phyloP scores from a whole-genome alignment of 2,113 vertebrate genomes.

The Pandion haliaetus region DNA sequence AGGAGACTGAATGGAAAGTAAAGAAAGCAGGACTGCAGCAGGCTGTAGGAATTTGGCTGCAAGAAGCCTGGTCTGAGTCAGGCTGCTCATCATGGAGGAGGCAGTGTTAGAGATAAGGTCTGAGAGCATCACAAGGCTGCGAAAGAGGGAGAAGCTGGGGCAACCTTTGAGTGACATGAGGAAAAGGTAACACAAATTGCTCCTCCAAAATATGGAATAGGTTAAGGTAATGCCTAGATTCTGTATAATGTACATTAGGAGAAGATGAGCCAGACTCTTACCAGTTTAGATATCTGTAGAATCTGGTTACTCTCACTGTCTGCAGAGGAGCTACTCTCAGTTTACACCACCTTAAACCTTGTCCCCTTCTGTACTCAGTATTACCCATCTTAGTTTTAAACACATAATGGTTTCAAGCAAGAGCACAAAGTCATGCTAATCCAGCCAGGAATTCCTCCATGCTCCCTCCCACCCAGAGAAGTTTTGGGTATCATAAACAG shows the following conservation, averaged over 20 bases:
- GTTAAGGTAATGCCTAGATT: neutral
- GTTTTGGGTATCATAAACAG: neutral
- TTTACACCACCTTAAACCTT: neutral
- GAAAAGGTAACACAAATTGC: neutral
- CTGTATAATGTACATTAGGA: neutral
- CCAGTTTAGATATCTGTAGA: neutral
- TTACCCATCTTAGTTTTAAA: neutral
- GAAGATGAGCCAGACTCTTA: neutral
- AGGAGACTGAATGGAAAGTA: neutral
- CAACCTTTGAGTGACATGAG: neutral
- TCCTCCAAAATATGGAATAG: neutral
- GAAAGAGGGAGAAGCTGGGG: neutral
- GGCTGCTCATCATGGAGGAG: neutral
- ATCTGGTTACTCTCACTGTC: neutral
- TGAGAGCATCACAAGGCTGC: neutral
- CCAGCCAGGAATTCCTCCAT: neutral
- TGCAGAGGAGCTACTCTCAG: neutral
- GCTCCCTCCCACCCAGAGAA: neutral
- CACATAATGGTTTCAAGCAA: neutral
- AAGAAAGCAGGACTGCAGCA: neutral
- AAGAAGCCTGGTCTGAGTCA: neutral
- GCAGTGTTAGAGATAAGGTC: neutral
- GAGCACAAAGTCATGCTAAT: neutral
- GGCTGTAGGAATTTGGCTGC: neutral
- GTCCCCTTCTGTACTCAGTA: neutral